Evolutionary conservation across 2,888 invertebrate genomes (phyloP), one percentile per base, ranked within the genome.

Genomic region (Xylophagus ater): DNA sequence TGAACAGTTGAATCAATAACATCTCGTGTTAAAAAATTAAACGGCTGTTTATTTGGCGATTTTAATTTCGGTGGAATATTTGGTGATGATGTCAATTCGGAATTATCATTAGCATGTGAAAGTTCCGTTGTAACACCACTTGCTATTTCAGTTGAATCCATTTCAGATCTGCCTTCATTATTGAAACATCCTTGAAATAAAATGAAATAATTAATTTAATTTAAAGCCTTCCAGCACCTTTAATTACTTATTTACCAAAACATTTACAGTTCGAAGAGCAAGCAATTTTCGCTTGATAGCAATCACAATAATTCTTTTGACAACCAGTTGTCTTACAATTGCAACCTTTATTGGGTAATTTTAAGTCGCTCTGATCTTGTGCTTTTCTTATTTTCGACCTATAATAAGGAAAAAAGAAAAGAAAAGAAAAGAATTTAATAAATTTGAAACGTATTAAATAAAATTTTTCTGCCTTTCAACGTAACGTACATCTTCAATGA

Each of bases 271-370:
- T n/a, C n/a, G n/a, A n/a, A n/a, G n/a, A n/a, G n/a, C n/a, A n/a
- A n/a, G n/a, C n/a, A n/a, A n/a, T n/a, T n/a, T n/a, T n/a, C n/a
- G n/a, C 97, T 79, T 98, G 97, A 55, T 94, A 98, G 60, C 98
- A 98, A 71, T 98, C 98, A 65, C 98, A 98, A 65, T 98, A 98
- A 66, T 98, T 98, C 66, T 98, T 98, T 49, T 97, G 70, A 66
- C 98, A 98, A 2, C 94, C 94, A 25, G 96, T 96, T 42, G 96
- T 73, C 66, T 96, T 96, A 63, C 98, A 98, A 60, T 98, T 96
- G 61, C 98, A 98, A 2, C 98, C 98, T 66, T 97, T 97, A 48
- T 92, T 94, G 55, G 98, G 97, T 53, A 92, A 71, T 45, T 96
- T 70, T 47, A 75, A 69, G 50, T 89, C 82, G 26, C 80, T 82